Base-by-base conservation (phyloP, 1,140 invertebrate species). In the Phymastichus coffea region DNA sequence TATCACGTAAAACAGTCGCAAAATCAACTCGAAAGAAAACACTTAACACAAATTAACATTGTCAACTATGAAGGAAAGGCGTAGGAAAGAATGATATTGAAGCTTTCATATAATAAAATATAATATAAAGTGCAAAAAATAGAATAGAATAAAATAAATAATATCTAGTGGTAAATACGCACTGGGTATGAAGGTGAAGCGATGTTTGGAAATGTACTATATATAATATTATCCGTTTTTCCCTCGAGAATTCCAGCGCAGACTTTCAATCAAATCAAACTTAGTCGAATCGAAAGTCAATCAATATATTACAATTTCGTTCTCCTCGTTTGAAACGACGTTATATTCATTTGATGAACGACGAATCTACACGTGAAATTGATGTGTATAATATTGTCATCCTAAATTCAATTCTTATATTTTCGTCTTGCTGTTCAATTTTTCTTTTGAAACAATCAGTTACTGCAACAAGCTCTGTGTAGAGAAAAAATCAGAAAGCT, bases 281-380 rank as follows among this genome's bases (percentile, higher is more conserved):
- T 35, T 28, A 47, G n/a, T 47, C 37, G 10, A 47, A 6, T 56
- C 3, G 22, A 56, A 55, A 56, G 4, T 35, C 30, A 30, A n/a
- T 56, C 10, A 6, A 3, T 26, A 56, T 38, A 56, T 56, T 47
- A 56, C 8, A 46, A 28, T 47, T 38, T 46, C 40, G 25, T 23
- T 23, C 40, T 8, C 19, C 0, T 54, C 33, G 33, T 23, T 51
- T 15, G 20, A 15, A n/a, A 15, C 19, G n/a, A n/a, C n/a, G n/a
- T n/a, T n/a, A n/a, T n/a, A n/a, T n/a, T n/a, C n/a, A n/a, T n/a
- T n/a, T n/a, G n/a, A n/a, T n/a, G n/a, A n/a, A n/a, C n/a, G n/a
- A n/a, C n/a, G n/a, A n/a, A n/a, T n/a, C n/a, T n/a, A n/a, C n/a
- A n/a, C n/a, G n/a, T n/a, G n/a, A n/a, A n/a, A n/a, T n/a, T n/a